Percentiles rank a stretch among this genome's conserved stretches.
Evolutionary conservation across 2,888 invertebrate species (phyloP).

Genomic region (Hirtodrosophila confusa): DNA sequence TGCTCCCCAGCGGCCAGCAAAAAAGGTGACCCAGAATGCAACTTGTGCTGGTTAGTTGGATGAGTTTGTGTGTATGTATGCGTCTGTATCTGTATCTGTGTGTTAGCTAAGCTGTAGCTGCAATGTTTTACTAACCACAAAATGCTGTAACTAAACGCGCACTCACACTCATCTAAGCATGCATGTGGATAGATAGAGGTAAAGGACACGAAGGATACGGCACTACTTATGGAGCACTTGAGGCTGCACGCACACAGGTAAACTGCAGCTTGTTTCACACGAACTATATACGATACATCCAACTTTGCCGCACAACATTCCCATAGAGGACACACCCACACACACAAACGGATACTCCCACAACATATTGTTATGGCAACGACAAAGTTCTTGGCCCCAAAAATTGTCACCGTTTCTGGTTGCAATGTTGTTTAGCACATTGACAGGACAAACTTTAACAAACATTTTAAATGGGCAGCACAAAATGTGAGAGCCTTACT

Average conservation of each 20-base stretch:
- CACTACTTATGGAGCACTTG: slow-evolving; percentile 73
- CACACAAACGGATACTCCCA: slow-evolving; percentile 10
- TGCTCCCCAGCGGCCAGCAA: slow-evolving; percentile 53
- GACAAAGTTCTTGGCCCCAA: slow-evolving; percentile 70
- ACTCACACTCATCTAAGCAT: slow-evolving; percentile 36
- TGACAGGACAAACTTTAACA: slow-evolving; percentile 73
- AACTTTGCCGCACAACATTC: slow-evolving; percentile 44
- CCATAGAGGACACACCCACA: slow-evolving; percentile 6
- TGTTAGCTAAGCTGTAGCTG: slow-evolving; percentile 46
- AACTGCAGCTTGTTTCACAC: slow-evolving; percentile 37
- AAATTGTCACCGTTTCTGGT: slow-evolving; percentile 69
- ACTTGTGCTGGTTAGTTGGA: slow-evolving; percentile 71
- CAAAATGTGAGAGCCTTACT: slow-evolving; percentile 7
- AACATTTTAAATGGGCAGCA: slow-evolving; percentile 47
- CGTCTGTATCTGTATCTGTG: slow-evolving; percentile 31
- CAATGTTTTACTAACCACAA: slow-evolving; percentile 78
- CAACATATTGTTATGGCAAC: slow-evolving; percentile 73
- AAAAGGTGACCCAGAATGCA: slow-evolving; percentile 74
- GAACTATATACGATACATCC: slow-evolving; percentile 13
- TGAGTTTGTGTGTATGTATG: slow-evolving; percentile 23
- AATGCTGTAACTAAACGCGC: slow-evolving; percentile 78
- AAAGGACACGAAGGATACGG: slow-evolving; percentile 45
- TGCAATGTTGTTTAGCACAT: slow-evolving; percentile 71
- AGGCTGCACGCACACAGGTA: slow-evolving; percentile 61
- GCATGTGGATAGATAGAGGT: slow-evolving; percentile 45